Base-by-base conservation (phyloP, 2,888 invertebrate genomes). In the Caenorhabditis japonica region DNA sequence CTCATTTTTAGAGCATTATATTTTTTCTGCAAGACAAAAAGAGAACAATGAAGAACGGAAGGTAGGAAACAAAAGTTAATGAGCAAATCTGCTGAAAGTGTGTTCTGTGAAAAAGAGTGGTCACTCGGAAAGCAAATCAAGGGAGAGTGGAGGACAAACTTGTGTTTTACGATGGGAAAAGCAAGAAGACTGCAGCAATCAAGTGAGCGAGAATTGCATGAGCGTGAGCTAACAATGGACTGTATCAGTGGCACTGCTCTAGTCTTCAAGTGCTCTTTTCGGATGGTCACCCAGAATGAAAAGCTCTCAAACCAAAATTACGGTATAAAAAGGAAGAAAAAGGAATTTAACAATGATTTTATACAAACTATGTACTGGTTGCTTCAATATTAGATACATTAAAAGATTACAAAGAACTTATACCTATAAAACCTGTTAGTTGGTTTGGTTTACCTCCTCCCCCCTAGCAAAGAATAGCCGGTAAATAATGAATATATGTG, bases 151-250 rank as follows among this genome's bases (percentile, higher is more conserved):
- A n/a, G n/a, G 49, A 66, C 55, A 66, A 66, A 66, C 66, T 56
- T 66, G 66, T 66, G 66, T 66, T 66, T 66, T 66, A 66, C 66
- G 66, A 41, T 34, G 38, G 36, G 66, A 47, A 46, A 39, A 59
- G 52, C 61, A 44, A 52, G 51, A 53, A 55, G 55, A 47, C 47
- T 30, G 30, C 27, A 53, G 62, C 66, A 66, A 66, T 66, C 66
- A 66, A 56, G 56, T 43, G 66, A 66, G 66, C 66, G 66, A 66
- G 56, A 66, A 59, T 51, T 66, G 56, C 66, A 66, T 66, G 56
- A 51, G 66, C 66, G 66, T 66, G 66, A 66, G 66, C 66, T 66
- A 66, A 66, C 66, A 66, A 64, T 56, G 56, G 56, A 56, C 66
- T 56, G 66, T 66, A 66, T 66, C 66, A 66, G 66, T 66, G 66